A percentile compares a stretch with the other conserved stretches of the same genome.
Evolutionary conservation across 2,113 vertebrate species (phyloP).

Genomic region (Thunnus thynnus): DNA sequence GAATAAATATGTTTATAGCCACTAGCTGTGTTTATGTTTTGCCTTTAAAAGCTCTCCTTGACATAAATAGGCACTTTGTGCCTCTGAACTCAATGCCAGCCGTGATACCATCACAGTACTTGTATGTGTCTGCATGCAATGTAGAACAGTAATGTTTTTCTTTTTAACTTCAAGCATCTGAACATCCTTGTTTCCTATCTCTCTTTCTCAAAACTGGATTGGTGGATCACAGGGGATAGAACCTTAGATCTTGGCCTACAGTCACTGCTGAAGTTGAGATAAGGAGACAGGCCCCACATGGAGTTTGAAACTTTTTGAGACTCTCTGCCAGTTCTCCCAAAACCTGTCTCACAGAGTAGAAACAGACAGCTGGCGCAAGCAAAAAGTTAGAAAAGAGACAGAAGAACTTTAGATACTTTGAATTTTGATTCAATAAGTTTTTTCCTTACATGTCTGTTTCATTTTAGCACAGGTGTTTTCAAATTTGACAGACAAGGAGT

Average conservation of each 20-base stretch:
- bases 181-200: slow-evolving; percentile 37
- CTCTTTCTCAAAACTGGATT: slow-evolving; percentile 41
- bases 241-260: slow-evolving; percentile 53
- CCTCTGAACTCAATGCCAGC: slow-evolving; percentile 39
- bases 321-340: slow-evolving; percentile 30
- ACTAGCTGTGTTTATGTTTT: slow-evolving; percentile 49
- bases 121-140: slow-evolving; percentile 9
- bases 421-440: slow-evolving; percentile 10
- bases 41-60: slow-evolving; percentile 58
- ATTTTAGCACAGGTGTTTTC: background rate
- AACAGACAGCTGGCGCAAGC: slow-evolving; percentile 29
- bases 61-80: slow-evolving; percentile 55
- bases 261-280: slow-evolving; percentile 44
- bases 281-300: slow-evolving; percentile 48
- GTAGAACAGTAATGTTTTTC: slow-evolving; percentile 24
- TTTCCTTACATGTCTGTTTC: background rate
- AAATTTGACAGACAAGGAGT: slow-evolving; percentile 4
- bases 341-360: slow-evolving; percentile 20
- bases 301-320: slow-evolving; percentile 41
- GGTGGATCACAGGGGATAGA: slow-evolving; percentile 43
- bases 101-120: slow-evolving; percentile 33
- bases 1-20: slow-evolving; percentile 43
- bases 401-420: slow-evolving; percentile 14
- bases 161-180: slow-evolving; percentile 34
- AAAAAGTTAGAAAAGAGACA: slow-evolving; percentile 7